phyloP scores from a whole-genome alignment of 2,797 vertebrate species.

The Otolemur crassicaudatus region DNA sequence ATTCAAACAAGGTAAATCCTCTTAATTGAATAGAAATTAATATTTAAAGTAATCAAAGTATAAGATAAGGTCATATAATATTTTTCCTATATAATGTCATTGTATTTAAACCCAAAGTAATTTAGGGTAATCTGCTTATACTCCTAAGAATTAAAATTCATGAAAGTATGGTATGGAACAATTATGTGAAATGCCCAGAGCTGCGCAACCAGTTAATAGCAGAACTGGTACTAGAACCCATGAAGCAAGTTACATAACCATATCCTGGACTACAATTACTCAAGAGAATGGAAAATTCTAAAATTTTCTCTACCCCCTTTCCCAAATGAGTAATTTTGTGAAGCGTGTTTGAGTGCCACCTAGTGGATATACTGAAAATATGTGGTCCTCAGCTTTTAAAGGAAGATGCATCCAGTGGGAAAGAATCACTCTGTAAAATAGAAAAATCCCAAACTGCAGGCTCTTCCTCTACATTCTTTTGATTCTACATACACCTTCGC shows the following conservation, averaged over 20 bases:
- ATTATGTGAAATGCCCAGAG: not conserved
- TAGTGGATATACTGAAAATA: constrained; percentile 56
- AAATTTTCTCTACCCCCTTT: not conserved
- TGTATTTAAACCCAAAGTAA: not conserved
- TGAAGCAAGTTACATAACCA: not conserved
- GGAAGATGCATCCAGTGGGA: not conserved
- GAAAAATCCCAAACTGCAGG: not conserved
- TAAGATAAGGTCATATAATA: not conserved
- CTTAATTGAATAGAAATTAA: constrained; percentile 54
- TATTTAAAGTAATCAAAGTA: not conserved
- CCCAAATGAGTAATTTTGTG: not conserved
- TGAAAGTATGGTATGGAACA: not conserved
- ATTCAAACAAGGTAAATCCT: not conserved
- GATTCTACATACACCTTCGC: not conserved
- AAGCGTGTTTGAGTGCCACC: constrained; percentile 38
- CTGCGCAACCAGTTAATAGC: not conserved
- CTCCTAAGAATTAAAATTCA: not conserved
- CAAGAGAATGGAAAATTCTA: not conserved
- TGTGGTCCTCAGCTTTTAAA: not conserved
- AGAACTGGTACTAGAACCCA: not conserved
- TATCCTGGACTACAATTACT: not conserved
- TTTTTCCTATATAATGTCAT: not conserved
- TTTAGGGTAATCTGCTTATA: not conserved
- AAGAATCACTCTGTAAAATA: not conserved
- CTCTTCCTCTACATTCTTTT: not conserved